Evolutionary conservation across 2,113 vertebrate genomes (phyloP).

Genomic region (Pampusana beccarii): DNA sequence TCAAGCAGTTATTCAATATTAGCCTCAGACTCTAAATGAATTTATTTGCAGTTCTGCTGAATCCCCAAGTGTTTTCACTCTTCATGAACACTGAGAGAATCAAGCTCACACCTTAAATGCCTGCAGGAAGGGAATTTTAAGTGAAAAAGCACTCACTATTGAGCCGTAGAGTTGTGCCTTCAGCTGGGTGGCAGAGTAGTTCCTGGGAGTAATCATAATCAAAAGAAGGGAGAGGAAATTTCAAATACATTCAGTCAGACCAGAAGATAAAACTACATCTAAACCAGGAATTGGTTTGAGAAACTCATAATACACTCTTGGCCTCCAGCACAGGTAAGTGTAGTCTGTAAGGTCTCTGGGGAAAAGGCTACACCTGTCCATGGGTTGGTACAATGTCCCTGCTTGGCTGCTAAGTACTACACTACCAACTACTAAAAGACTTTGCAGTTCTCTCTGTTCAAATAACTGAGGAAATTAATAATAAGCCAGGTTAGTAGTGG

Average conservation of each 20-base stretch:
- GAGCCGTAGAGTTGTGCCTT: not conserved
- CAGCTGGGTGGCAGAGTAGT: not conserved
- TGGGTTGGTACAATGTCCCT: not conserved
- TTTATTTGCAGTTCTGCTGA: not conserved
- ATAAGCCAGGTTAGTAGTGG: not conserved
- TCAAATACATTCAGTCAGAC: not conserved
- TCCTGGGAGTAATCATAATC: rapidly evolving
- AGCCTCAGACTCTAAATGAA: not conserved
- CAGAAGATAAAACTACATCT: not conserved
- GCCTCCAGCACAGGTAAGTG: not conserved
- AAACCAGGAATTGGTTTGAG: not conserved
- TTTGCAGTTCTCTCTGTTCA: not conserved
- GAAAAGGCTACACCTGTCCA: not conserved
- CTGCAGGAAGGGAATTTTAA: not conserved
- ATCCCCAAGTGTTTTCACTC: not conserved
- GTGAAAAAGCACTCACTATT: not conserved
- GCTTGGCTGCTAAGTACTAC: rapidly evolving
- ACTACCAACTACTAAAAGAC: not conserved
- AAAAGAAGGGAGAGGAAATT: not conserved
- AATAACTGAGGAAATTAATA: not conserved
- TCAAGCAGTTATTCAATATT: not conserved
- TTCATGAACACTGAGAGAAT: not conserved
- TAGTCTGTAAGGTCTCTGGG: not conserved
- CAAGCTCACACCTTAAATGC: not conserved
- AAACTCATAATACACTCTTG: not conserved